These are phyloP conservation scores for Chelonoidis abingdonii DNA, from an alignment of 2,113 vertebrate species.

Conservation along the genomic window DNA sequence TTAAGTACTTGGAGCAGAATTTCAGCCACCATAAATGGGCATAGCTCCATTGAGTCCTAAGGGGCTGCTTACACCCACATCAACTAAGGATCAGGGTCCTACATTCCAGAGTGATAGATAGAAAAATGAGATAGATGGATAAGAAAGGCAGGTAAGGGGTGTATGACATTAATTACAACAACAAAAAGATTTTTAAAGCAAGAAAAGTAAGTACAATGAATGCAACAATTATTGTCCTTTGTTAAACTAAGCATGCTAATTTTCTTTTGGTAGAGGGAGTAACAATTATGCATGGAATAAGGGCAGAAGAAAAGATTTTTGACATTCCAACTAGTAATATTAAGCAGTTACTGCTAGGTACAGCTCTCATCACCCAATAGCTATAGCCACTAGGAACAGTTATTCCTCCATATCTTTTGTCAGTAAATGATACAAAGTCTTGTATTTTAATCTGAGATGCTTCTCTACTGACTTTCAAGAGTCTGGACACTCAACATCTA, in stretches of 20 bases:
- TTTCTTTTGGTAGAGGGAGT: not conserved
- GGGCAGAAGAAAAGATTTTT: not conserved
- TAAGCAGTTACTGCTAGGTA: not conserved
- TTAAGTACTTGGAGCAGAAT: not conserved
- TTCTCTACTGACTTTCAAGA: not conserved
- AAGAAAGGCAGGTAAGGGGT: not conserved
- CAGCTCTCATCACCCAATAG: not conserved
- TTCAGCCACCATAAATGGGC: not conserved
- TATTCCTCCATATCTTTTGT: not conserved
- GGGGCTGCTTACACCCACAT: not conserved
- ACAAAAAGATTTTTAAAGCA: not conserved
- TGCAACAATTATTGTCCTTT: not conserved
- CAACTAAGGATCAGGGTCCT: not conserved
- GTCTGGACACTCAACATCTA: not conserved
- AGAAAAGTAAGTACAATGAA: not conserved
- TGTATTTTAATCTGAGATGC: not conserved
- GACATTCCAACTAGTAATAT: not conserved
- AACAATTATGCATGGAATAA: not conserved
- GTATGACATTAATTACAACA: not conserved
- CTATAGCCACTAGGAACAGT: not conserved
- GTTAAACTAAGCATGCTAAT: not conserved
- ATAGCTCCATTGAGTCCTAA: not conserved
- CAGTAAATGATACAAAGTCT: not conserved
- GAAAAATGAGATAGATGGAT: not conserved
- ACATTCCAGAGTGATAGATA: not conserved